phyloP scores from a whole-genome alignment of 1,140 invertebrate genomes.

The Pectinophora gossypiella region DNA sequence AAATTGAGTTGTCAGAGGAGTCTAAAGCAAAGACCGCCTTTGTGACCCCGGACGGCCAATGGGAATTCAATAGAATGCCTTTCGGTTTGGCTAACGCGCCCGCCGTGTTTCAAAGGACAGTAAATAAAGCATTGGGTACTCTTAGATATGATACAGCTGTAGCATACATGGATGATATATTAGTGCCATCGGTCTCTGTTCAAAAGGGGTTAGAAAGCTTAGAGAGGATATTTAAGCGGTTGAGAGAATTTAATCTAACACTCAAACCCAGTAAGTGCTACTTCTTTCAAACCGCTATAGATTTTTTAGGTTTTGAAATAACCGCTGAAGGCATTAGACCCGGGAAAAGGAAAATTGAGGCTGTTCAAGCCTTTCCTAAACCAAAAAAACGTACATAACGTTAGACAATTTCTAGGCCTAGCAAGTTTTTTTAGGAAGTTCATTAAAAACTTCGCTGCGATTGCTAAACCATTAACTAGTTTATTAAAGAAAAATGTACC shows the following conservation, averaged over 20 bases:
- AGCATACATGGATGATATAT: constrained; percentile 46
- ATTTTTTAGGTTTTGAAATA: constrained; percentile 29
- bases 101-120: constrained; percentile 32
- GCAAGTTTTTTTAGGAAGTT: constrained; percentile 36
- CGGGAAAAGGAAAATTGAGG: constrained; percentile 19
- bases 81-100: constrained; percentile 30
- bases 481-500: constrained; percentile 13
- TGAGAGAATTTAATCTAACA: constrained; percentile 22
- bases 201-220: constrained; percentile 19
- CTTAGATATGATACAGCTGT: constrained; percentile 9
- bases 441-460: constrained; percentile 25
- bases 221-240: constrained; percentile 18
- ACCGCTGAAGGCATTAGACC: constrained; percentile 17
- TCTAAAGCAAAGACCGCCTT: constrained; percentile 38
- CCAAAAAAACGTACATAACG: constrained; percentile 32
- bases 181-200: constrained; percentile 26
- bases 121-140: constrained; percentile 22
- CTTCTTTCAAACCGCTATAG: constrained; percentile 26
- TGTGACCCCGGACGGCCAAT: constrained; percentile 32
- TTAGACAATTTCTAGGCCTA: constrained; percentile 57
- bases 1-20: constrained; percentile 20
- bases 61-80: constrained; percentile 35
- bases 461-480: constrained; percentile 21
- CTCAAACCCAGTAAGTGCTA: constrained; percentile 34
- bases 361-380: constrained; percentile 20